Evolutionary conservation across 2,888 invertebrate species (phyloP), one percentile per base, ranked within the genome.

Genomic region (Stratiomys singularior): DNA sequence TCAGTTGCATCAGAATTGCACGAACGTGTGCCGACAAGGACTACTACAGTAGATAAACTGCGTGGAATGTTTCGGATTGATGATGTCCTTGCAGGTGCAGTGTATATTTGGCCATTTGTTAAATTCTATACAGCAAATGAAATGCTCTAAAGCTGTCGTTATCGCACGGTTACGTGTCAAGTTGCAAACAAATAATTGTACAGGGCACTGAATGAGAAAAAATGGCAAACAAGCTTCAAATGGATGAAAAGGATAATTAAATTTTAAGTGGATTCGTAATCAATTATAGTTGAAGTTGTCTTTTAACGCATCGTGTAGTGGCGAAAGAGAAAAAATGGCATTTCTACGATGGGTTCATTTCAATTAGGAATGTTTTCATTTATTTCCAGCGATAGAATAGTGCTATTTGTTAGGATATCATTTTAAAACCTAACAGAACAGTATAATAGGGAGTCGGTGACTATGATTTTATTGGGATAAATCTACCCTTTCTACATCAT

Each of bases 81-180:
- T 74, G 72, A 56, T 58, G 74, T 74, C 25, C 58, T 58, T 74
- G 74, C 37, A 60, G 58, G 58, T 74, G 60, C 58, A 58, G 58
- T 74, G 58, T 74, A 56, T 72, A 56, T 72, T 58, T 37, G 60
- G 27, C 47, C 23, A 25, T 69, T 47, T 47, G 69, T 69, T 46
- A 69, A 69, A 69, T 46, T 27, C 15, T 13, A 15, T 13, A 11
- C 1, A 47, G 5, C 30, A 23, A 37, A 37, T 37, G 37, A 37
- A 37, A 37, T 37, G 37, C 30, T n/a, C 28, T 1, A 0, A 25
- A 25, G 13, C 21, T 11, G n/a, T n/a, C 4, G 18, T 9, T n/a
- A 9, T 37, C 9, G 37, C 37, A 46, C 27, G 69, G 69, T 47
- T 46, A 15, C 25, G 69, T 69, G 69, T 69, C 46, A 69, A 47